Evolutionary conservation across 2,797 vertebrate genomes (phyloP).

Genomic region (Acestrorhynchus altus): DNA sequence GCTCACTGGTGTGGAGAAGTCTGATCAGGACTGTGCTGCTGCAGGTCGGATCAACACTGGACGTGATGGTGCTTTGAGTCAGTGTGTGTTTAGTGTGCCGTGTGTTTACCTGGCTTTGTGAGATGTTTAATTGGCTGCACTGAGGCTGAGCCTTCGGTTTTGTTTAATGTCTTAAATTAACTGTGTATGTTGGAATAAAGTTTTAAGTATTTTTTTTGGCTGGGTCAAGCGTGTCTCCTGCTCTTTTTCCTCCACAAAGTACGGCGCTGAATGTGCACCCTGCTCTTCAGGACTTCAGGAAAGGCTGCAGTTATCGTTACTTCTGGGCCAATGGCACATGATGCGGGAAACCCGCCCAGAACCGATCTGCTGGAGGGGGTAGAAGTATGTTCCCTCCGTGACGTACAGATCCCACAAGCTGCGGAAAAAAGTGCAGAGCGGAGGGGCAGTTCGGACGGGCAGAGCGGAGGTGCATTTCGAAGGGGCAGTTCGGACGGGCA

Average conservation of each 20-base stretch:
- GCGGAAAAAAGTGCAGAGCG: slow-evolving; percentile 35
- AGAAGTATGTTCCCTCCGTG: slow-evolving; percentile 60
- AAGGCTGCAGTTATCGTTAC: not conserved
- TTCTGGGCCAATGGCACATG: slow-evolving; percentile 2
- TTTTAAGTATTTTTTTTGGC: slow-evolving; percentile 51
- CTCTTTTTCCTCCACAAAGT: not conserved
- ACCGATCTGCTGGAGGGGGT: slow-evolving; percentile 32
- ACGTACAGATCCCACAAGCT: slow-evolving; percentile 71
- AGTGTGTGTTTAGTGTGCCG: not conserved
- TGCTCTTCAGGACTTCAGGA: not conserved
- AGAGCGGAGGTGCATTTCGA: too few species aligned
- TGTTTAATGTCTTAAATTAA: slow-evolving; percentile 39
- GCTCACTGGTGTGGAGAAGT: not conserved
- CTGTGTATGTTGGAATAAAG: slow-evolving; percentile 67
- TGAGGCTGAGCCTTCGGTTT: slow-evolving; percentile 78
- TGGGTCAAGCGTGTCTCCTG: slow-evolving; percentile 41
- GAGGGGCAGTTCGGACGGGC: not conserved
- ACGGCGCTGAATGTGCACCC: too few species aligned
- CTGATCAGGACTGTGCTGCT: slow-evolving; percentile 24
- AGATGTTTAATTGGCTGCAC: slow-evolving; percentile 29
- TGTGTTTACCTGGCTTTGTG: slow-evolving; percentile 7
- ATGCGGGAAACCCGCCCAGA: slow-evolving; percentile 55
- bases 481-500: not conserved
- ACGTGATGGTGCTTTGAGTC: slow-evolving; percentile 5
- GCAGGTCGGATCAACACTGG: slow-evolving; percentile 50